Evolutionary conservation across 2,113 vertebrate genomes (phyloP), one percentile per base, ranked within the genome.

Genomic region (Reinhardtius hippoglossoides): DNA sequence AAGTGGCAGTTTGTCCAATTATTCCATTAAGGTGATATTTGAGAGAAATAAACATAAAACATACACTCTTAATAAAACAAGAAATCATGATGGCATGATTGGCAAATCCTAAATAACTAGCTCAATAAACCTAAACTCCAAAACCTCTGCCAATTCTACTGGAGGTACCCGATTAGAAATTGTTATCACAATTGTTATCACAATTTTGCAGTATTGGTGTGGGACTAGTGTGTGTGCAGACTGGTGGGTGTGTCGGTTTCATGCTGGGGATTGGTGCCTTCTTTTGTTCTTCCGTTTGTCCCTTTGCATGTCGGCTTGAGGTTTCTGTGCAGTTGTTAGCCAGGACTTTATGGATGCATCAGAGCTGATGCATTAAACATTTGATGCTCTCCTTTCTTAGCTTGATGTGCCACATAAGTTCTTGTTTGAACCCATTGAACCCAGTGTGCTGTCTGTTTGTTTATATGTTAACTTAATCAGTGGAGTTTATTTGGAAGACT

Each of bases 201-300:
- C 73, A 48, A 54, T 21, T 27, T 27, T 46, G 60, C 50, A 35
- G 56, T 21, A 24, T 9, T 26, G 40, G 2, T 70, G 2, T 70
- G 20, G 55, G 23, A 24, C 57, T 2, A 35, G 12, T 44, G 21
- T 57, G 3, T 5, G 4, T 0, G 0, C 23, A 23, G 35, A 21
- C 26, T 27, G 56, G 35, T 58, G 24, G 72, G 57, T 44, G 42
- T 57, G 5, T 42, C 37, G 0, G 4, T 58, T 74, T 31, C 4
- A 9, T 21, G n/a, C 35, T 21, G 52, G 61, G 68, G 21, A 26
- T 16, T 12, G 60, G 8, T 67, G 54, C 35, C 12, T 21, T 23
- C 67, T 72, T 81, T 76, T 70, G 31, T 13, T 42, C 8, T 18
- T 57, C 9, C 27, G 20, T 60, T 73, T 76, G 58, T 23, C 57